Evolutionary conservation across 2,113 vertebrate genomes (phyloP), one percentile per base, ranked within the genome.

Genomic region (Mustela lutreola): DNA sequence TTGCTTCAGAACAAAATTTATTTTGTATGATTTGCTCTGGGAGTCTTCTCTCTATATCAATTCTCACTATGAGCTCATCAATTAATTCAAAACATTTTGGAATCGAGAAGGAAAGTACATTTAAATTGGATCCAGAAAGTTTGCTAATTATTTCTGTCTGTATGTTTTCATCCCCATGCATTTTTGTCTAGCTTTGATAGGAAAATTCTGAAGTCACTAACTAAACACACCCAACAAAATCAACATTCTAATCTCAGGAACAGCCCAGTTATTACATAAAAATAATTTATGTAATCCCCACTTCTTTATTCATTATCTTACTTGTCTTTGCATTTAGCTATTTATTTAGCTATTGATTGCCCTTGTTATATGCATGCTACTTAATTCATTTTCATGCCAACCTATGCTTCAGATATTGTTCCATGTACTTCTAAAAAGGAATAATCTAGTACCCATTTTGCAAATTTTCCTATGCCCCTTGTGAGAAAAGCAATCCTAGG

Each of bases 1-100:
- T 95, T 97, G 80, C 60, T 98, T 96, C 42, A 81, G 79, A 97
- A 95, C 48, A 97, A 97, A 95, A 89, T 94, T 94, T 94, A 21
- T 67, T 98, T 97, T 97, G 1, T 96, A 67, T 96, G 50, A 95
- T 93, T 96, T 97, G 93, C 26, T 95, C 16, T 93, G 96, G 63
- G 86, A 95, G 16, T 3, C 33, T 97, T 93, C 89, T 94, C 39
- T 36, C 60, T 80, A 1, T 62, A 93, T 18, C 71, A 73, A 36
- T 42, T 97, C 36, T 91, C 5, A 1, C 31, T 96, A 78, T 1
- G 42, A 96, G 71, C 65, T 98, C 33, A 93, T 97, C 94, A 98
- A 88, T 26, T 70, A 96, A 58, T 71, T 97, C 45, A 95, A 98
- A 96, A 60, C 14, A 36, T 97, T 94, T 93, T 96, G 78, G 83